Evolutionary conservation across 2,888 invertebrate species (phyloP), one percentile per base, ranked within the genome.

Genomic region (Abrostola tripartita): DNA sequence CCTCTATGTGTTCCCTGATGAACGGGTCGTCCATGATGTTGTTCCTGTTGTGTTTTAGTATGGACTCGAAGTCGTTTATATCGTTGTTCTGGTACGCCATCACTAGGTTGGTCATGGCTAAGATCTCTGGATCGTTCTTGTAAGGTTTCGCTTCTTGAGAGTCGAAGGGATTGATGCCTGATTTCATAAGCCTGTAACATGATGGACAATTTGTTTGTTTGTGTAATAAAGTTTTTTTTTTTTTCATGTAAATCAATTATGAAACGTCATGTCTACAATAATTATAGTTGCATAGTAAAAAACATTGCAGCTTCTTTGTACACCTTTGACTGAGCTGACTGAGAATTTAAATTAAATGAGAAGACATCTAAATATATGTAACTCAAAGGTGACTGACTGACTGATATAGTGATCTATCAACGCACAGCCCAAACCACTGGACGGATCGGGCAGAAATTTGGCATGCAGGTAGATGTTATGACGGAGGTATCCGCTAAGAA

Each of bases 1-100:
- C 99, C 95, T 99, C 99, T 87, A 99, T 99, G 88, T 99, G 99
- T 90, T 99, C 99, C 78, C 99, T 82, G 70, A 99, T 99, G 92
- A 99, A 99, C 0, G 98, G 99, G 95, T 99, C 99, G 84, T 99
- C 99, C 99, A 99, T 99, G 70, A 99, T 99, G 87, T 98, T 99
- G 88, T 98, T 88, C 64, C 89, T 88, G 93, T 99, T 99, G 85
- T 97, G 97, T 85, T 98, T 98, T 67, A 99, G 95, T 83, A 99
- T 99, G 74, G 97, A 96, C 93, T 99, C 99, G 93, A 99, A 99
- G 83, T 99, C 99, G 88, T 98, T 98, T 71, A 99, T 99, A 90
- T 99, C 99, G 91, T 99, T 99, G 90, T 99, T 99, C 92, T 99
- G 99, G 92, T 99, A 99, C 12, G 99, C 98, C 88, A 96, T 97